A percentile compares a stretch with the other conserved stretches of the same genome.
Conservation (phyloP, 1,140 invertebrate species). For the Heliothis subflexa region DNA sequence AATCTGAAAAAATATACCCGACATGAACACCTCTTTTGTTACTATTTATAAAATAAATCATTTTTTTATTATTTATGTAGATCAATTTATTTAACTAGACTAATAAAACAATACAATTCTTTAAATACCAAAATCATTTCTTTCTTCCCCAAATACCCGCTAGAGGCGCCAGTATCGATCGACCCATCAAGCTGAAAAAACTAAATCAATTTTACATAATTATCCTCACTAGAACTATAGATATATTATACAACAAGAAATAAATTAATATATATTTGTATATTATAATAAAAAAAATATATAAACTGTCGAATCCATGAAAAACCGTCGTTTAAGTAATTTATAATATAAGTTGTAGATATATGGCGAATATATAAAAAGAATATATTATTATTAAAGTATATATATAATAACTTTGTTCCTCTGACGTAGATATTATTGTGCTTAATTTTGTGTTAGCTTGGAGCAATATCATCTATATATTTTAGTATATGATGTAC, state of each 20-base stretch:
- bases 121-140: background rate
- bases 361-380: conserved; percentile 10
- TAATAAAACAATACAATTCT: too few relatives aligned
- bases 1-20: too few relatives aligned
- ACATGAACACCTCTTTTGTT: too few relatives aligned
- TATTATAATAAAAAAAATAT: conserved; percentile 4
- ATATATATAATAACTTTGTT: conserved; percentile 20
- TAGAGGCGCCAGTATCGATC: background rate
- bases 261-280: conserved; percentile 41
- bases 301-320: conserved; percentile 28
- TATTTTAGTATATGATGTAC: background rate
- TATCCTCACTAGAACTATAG: background rate
- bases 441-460: background rate
- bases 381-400: conserved; percentile 17
- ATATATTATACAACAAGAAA: conserved; percentile 20
- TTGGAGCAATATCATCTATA: background rate
- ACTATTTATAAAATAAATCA: too few relatives aligned
- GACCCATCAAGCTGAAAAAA: background rate
- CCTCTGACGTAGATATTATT: conserved; percentile 21
- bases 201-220: conserved; percentile 2
- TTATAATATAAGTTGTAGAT: conserved; percentile 32
- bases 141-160: background rate
- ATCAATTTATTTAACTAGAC: too few relatives aligned
- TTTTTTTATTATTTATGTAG: too few relatives aligned
- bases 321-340: conserved; percentile 38